These are phyloP conservation scores for Temnothorax unifasciatus DNA, from an alignment of 2,888 invertebrate species.

Conservation along the genomic window DNA sequence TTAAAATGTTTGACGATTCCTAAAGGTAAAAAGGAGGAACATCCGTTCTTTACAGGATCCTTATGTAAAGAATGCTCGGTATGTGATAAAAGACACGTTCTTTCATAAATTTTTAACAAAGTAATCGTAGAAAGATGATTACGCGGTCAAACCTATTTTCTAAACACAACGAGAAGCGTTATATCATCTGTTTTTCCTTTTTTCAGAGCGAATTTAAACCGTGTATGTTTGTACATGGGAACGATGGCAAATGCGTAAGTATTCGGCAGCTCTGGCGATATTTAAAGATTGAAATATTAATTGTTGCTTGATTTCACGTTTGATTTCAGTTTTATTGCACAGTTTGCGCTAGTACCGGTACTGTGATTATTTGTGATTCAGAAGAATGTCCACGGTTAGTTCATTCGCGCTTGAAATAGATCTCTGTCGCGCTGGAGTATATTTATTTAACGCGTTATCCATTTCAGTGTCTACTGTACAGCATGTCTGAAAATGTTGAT, in stretches of 20 bases:
- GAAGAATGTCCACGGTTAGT: slow-evolving; percentile 82
- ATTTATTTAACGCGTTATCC: slow-evolving; percentile 17
- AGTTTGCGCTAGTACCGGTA: slow-evolving; percentile 81
- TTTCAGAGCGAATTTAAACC: slow-evolving; percentile 67
- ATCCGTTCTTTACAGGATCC: slow-evolving; percentile 83
- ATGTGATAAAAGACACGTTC: slow-evolving; percentile 38
- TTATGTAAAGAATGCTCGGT: slow-evolving; percentile 84
- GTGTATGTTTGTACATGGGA: slow-evolving; percentile 82
- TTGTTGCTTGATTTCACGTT: slow-evolving; percentile 15
- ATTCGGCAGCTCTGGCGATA: slow-evolving; percentile 47
- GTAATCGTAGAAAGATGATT: neutral
- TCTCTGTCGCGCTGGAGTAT: neutral
- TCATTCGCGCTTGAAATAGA: neutral
- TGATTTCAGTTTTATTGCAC: slow-evolving; percentile 82
- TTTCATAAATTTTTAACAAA: neutral
- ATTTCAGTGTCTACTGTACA: slow-evolving; percentile 82
- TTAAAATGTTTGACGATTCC: slow-evolving; percentile 76
- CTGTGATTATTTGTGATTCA: slow-evolving; percentile 82
- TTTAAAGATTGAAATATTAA: slow-evolving; percentile 12
- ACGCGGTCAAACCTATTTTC: neutral
- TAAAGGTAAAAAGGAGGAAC: slow-evolving; percentile 70
- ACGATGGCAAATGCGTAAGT: slow-evolving; percentile 84
- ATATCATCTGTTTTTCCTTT: neutral
- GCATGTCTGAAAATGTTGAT: slow-evolving; percentile 83
- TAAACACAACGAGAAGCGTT: neutral